Evolutionary conservation across 2,888 invertebrate genomes (phyloP).

Genomic region (Nephrocerus scutellatus): DNA sequence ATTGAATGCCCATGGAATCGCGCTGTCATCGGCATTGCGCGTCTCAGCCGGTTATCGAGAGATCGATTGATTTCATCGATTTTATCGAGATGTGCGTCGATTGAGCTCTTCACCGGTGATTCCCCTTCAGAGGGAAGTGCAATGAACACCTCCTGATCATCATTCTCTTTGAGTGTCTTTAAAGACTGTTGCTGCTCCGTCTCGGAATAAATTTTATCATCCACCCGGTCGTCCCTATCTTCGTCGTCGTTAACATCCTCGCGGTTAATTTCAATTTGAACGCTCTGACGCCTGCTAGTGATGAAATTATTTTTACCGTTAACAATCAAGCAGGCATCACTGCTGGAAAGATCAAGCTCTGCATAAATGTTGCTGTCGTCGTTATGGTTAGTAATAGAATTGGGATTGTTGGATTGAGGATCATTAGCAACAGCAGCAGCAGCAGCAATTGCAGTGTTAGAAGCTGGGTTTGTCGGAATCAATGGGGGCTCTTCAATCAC

Average conservation of each 20-base stretch:
- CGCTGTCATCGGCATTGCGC: conserved; percentile 30
- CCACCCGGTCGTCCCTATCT: neutral
- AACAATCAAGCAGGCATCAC: conserved; percentile 21
- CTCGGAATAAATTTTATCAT: conserved; percentile 1
- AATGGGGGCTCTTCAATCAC: conserved; percentile 31
- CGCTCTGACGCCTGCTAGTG: conserved; percentile 21
- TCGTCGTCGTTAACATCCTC: conserved; percentile 16
- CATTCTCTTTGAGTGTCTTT: neutral
- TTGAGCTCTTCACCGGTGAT: conserved; percentile 34
- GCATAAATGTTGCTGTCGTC: conserved; percentile 42
- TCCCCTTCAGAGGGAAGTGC: neutral
- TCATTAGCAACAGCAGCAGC: conserved; percentile 24
- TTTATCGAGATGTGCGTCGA: conserved; percentile 43
- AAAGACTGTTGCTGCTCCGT: conserved; percentile 7
- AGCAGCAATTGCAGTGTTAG: too few species aligned
- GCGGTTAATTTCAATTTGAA: conserved; percentile 36
- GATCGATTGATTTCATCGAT: conserved; percentile 44
- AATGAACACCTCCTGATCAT: neutral
- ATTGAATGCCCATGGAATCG: too few species aligned
- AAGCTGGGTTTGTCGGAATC: neutral
- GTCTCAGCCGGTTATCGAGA: conserved; percentile 41
- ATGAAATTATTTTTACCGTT: conserved; percentile 20
- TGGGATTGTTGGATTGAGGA: conserved; percentile 23
- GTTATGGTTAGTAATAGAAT: conserved; percentile 17
- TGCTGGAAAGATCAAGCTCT: conserved; percentile 33